Evolutionary conservation across 2,888 invertebrate genomes (phyloP).

Genomic region (Silvanus unidentatus): DNA sequence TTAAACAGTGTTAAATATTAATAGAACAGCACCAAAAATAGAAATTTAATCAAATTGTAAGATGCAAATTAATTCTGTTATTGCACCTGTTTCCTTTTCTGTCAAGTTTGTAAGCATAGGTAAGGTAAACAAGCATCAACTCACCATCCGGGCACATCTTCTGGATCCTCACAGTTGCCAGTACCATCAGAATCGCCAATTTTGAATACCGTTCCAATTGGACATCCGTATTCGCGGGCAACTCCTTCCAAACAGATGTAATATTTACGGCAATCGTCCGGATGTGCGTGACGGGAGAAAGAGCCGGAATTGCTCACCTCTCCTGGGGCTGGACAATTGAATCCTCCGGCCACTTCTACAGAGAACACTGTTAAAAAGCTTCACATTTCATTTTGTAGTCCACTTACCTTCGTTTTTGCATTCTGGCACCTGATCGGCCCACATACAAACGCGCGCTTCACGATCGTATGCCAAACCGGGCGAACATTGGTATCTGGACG

Average conservation of each 20-base stretch:
- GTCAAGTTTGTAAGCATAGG: no score
- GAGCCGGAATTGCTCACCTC: conserved; percentile 78
- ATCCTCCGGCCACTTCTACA: conserved; percentile 86
- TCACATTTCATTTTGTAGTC: neutral
- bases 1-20: no score
- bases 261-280: conserved; percentile 91
- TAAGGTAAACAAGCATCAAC: no score
- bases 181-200: conserved; percentile 86
- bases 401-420: conserved; percentile 78
- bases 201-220: conserved; percentile 92
- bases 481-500: conserved; percentile 89
- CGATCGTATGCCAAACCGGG: conserved; percentile 92
- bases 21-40: no score
- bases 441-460: conserved; percentile 90
- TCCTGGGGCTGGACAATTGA: conserved; percentile 77
- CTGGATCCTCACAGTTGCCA: conserved; percentile 91
- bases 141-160: conserved; percentile 94
- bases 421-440: conserved; percentile 92
- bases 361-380: conserved; percentile 11
- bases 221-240: conserved; percentile 91
- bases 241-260: conserved; percentile 87
- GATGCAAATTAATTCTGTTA: no score
- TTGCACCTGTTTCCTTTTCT: no score
- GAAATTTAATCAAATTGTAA: no score
- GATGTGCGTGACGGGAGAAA: conserved; percentile 92